Base-by-base conservation (phyloP, 2,888 invertebrate genomes). In the Pyrocoelia pectoralis region DNA sequence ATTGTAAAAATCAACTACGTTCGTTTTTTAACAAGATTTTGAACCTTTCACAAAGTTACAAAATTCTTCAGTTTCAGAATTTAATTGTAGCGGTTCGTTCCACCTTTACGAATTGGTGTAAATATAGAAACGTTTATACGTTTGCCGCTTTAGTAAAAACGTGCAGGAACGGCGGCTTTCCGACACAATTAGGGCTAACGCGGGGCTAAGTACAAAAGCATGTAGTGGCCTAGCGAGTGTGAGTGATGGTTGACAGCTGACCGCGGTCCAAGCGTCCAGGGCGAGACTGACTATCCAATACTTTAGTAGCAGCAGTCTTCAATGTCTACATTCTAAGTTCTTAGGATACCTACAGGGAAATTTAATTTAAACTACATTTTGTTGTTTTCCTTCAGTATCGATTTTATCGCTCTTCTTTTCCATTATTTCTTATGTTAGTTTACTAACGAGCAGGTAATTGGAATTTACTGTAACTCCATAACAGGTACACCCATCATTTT, bases 151-250 rank as follows among this genome's bases (percentile, higher is more conserved):
- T 53, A 15, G 54, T 61, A 66, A 51, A 65, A 69, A 56, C 52
- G 63, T 54, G 56, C 54, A 48, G 24, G 59, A 55, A 59, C 54
- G 56, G 51, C 65, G 55, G 79, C 79, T 80, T 79, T 79, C 79
- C 79, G 77, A 78, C 79, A 79, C 80, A 81, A 81, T 81, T 81
- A 81, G 81, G 78, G 74, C 73, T 72, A 74, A 75, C 76, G 74
- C 72, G 76, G 78, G 78, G 77, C 81, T 82, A 82, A 82, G 82
- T 82, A 81, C 79, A 82, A 81, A 82, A 81, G 78, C 82, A 77
- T 82, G 81, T 82, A 80, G 79, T 75, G 79, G 80, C 77, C 78
- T 69, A 74, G 76, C 77, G 76, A 75, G 77, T 73, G 79, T 80
- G 81, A 81, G 81, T 81, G 81, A 82, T 81, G 80, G 80, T 74